Base-by-base conservation (phyloP, 2,113 vertebrate species). In the Hippocampus zosterae region DNA sequence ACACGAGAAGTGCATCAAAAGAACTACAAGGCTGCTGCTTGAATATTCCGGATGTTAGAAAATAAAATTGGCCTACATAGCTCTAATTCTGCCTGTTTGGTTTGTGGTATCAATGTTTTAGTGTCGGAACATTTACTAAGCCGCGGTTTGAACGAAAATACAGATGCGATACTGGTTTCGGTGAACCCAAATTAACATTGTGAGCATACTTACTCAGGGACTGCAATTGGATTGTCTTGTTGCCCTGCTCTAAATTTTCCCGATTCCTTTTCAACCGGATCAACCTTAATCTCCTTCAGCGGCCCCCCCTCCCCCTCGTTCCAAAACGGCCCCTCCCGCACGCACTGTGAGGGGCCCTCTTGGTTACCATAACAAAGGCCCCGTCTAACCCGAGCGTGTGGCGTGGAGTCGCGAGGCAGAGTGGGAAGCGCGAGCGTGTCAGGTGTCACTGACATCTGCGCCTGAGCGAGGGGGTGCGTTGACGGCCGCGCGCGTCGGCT, bases 381-480 rank as follows among this genome's bases (percentile, higher is more conserved):
- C 59, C 4, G 75, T 89, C 87, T 76, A 85, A 77, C 71, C 79
- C 46, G 27, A 85, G 81, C 57, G 77, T 91, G 90, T 44, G 50
- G 79, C 74, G 63, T 52, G 70, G 71, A 60, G 78, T 84, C 85
- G 83, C 65, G 37, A 80, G 79, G 72, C 56, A 69, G 72, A 78
- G 80, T 73, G 80, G 77, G 69, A 62, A 70, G 74, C 83, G 76
- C 83, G 81, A 40, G 79, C 79, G 85, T 91, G 88, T 91, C 90
- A 88, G 85, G 89, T 91, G 90, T 91, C 88, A 77, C 79, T 60
- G 86, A 88, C 90, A 90, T 92, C 88, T 92, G 88, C 81, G 86
- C 75, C 23, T 83, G 79, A 40, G 33, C 23, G 19, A 62, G 29
- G 57, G 57, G 29, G 29, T 16, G 57, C 57, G 16, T 18, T 60